Evolutionary conservation across 2,888 invertebrate genomes (phyloP).

Genomic region (Ptychoptera albimana): DNA sequence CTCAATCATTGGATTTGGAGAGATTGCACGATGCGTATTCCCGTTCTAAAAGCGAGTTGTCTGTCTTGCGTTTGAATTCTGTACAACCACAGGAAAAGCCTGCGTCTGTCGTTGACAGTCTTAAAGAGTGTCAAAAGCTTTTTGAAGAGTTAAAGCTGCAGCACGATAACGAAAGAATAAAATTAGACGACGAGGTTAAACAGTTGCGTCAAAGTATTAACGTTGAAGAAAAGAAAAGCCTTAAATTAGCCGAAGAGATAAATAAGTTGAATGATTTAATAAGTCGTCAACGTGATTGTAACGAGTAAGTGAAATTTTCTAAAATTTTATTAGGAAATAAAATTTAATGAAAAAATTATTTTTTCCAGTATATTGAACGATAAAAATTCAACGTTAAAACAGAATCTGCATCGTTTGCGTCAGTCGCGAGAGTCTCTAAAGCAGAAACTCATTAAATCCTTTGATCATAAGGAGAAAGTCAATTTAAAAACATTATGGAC

Average conservation of each 20-base stretch:
- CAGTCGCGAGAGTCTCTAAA: constrained; percentile 25
- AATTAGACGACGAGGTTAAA: constrained; percentile 28
- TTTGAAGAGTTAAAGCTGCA: constrained; percentile 60
- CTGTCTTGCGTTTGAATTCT: constrained; percentile 10
- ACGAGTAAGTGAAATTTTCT: constrained; percentile 8
- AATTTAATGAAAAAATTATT: background rate
- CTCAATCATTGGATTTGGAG: constrained; percentile 24
- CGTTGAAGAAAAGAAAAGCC: constrained; percentile 8
- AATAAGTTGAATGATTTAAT: constrained; percentile 15
- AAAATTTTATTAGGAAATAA: background rate
- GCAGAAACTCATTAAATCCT: constrained; percentile 23
- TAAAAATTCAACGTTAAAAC: constrained; percentile 16
- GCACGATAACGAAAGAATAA: constrained; percentile 50
- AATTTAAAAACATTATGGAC: constrained; percentile 25
- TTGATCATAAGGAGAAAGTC: constrained; percentile 27
- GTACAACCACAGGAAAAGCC: constrained; percentile 19
- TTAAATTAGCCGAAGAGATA: constrained; percentile 13
- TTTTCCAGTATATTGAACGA: constrained; percentile 10
- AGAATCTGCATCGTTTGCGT: constrained; percentile 20
- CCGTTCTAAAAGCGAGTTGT: constrained; percentile 25
- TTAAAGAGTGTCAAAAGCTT: constrained; percentile 60
- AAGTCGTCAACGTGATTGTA: constrained; percentile 12
- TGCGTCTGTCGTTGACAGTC: constrained; percentile 33
- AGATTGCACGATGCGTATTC: constrained; percentile 26
- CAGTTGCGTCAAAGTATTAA: constrained; percentile 12